Evolutionary conservation across 2,888 invertebrate genomes (phyloP), one percentile per base, ranked within the genome.

Genomic region (Lypha dubia): DNA sequence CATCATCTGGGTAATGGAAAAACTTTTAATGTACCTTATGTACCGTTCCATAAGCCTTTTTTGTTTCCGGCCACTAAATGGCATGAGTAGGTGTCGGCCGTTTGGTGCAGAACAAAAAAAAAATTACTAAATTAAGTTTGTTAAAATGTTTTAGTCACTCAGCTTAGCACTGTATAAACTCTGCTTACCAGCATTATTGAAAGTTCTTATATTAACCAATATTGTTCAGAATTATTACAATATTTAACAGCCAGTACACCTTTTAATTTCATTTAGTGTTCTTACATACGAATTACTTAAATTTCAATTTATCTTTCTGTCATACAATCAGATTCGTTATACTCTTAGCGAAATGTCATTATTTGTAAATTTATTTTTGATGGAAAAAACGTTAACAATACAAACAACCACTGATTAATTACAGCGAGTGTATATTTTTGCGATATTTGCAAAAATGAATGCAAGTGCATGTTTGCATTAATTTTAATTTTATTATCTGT

Each of bases 401-500:
- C 1, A 15, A 7, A 53, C 3, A 24, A 24, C 15, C 13, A 28
- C 22, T n/a, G 24, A 24, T 53, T 53, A 4, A 80, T 81, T 81
- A 51, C 70, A 74, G 68, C 56, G 63, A 81, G 80, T 84, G 77
- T 77, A 77, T 65, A 15, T 20, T 5, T 9, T 35, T 41, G n/a
- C 17, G 15, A 53, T 51, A 20, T 41, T 49, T 22, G 46, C 46
- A 13, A 46, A n/a, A 56, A 2, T 38, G 58, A 9, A 73, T 53
- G 77, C 77, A 62, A 53, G 53, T 73, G 68, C 73, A 74, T 74
- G 49, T 83, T 81, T 84, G 75, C 71, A 77, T 77, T 70, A 67
- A 77, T 70, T 77, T 76, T 75, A 75, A 81, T 81, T 81, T 76
- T 76, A 81, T 81, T 81, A 81, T 81, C 81, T 77, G 84, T 81